Evolutionary conservation across 92 coral and sea anemone genomes (phyloP), one percentile per base, ranked within the genome.

Genomic region (Nematostella vectensis): DNA sequence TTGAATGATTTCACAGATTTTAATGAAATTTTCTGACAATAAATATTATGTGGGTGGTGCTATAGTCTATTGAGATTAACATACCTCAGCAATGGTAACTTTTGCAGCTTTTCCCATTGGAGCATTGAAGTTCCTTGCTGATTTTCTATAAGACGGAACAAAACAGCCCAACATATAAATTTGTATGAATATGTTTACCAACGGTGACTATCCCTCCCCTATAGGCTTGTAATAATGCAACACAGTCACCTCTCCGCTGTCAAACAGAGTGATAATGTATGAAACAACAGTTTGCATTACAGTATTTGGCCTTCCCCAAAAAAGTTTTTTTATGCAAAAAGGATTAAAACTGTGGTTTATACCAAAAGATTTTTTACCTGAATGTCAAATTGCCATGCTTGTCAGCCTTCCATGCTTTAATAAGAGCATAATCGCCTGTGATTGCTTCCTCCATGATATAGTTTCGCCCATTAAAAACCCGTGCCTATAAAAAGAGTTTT

Each of bases 71-170:
- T n/a, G n/a, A n/a, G n/a, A n/a, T n/a, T n/a, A n/a, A n/a, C n/a
- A n/a, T 61, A 91, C 98, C 88, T 93, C 99, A 20, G 78, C 99
- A 33, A 93, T 72, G 0, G 99, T 93, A 47, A 93, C 61, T 69
- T 86, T 86, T 33, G 99, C 99, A 26, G 99, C 99, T 76, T 86
- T 93, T 37, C 85, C 96, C 99, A 93, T 93, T 0, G 99, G 96
- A 24, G 77, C 83, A 70, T 93, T 93, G 31, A 93, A 93, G 65
- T 93, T 93, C n/a, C 88, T 67, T 13, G 99, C 77, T 27, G 95
- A 71, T 69, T 93, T 93, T 37, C 99, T 93, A 54, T 15, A 49
- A 44, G 6, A 27, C 55, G 6, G 11, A 67, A 31, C 25, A 36
- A 45, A 17, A 33, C n/a, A n/a, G n/a, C n/a, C n/a, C n/a, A n/a